Evolutionary conservation across 2,797 vertebrate species (phyloP).

Genomic region (Pterois miles): DNA sequence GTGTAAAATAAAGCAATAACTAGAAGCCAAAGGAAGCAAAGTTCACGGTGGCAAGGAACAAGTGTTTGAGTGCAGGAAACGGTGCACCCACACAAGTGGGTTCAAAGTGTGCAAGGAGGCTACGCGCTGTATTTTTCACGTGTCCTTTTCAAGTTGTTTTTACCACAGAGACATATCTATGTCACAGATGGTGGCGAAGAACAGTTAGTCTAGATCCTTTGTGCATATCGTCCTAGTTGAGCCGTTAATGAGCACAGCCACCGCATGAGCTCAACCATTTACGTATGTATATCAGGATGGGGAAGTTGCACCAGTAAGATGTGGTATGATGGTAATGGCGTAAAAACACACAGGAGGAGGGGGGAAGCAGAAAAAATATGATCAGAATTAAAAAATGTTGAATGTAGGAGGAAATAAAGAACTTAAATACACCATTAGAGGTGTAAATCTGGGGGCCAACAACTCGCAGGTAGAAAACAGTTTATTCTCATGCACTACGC

Average conservation of each 20-base stretch:
- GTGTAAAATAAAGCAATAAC: not conserved
- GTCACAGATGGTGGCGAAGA: constrained; percentile 22
- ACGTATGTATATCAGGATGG: not conserved
- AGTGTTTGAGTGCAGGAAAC: constrained; percentile 38
- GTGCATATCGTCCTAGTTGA: not conserved
- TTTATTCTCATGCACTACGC: constrained; percentile 38
- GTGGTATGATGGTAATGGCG: not conserved
- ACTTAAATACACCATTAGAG: constrained; percentile 44
- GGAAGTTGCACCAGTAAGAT: not conserved
- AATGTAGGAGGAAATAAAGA: constrained; percentile 19
- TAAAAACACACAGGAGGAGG: not conserved
- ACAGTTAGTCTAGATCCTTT: constrained; percentile 9
- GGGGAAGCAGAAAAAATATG: not conserved
- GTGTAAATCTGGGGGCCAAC: constrained; percentile 26
- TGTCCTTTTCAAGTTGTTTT: constrained; percentile 25
- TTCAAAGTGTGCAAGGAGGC: constrained; percentile 21
- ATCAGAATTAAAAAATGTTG: constrained; percentile 47
- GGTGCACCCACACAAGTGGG: constrained; percentile 15
- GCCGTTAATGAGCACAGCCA: constrained; percentile 39
- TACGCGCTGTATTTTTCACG: not conserved
- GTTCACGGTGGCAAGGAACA: not conserved
- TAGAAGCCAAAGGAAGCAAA: constrained; percentile 1
- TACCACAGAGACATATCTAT: constrained; percentile 20
- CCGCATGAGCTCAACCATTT: not conserved
- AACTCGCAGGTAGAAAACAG: constrained; percentile 36